phyloP scores from a whole-genome alignment of 1,140 invertebrate species.

The Lutraria rhynchaena region DNA sequence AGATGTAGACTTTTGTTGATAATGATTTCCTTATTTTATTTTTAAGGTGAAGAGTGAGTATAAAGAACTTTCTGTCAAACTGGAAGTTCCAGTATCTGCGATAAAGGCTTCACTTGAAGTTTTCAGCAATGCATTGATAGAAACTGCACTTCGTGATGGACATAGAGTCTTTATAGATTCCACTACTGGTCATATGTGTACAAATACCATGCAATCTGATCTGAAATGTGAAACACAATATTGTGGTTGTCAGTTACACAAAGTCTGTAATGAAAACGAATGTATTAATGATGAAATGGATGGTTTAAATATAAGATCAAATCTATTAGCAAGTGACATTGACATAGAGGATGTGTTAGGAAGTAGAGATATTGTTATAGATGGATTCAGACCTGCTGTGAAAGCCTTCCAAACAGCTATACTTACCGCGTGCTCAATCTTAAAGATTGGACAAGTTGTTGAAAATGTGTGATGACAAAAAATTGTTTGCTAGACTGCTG shows the following conservation, averaged over 20 bases:
- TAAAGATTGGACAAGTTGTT: slow-evolving; percentile 57
- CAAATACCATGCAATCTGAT: no score
- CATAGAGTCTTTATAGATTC: background rate
- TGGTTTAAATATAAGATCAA: no score
- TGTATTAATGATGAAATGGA: no score
- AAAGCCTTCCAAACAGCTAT: slow-evolving; percentile 45
- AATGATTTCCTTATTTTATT: no score
- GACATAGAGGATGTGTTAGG: background rate
- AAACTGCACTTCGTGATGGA: background rate
- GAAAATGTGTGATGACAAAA: slow-evolving; percentile 43
- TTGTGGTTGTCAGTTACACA: no score
- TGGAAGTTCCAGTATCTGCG: background rate
- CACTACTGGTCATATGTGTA: slow-evolving; percentile 8
- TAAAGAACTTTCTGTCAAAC: background rate
- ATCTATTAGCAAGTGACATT: no score
- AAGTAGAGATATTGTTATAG: slow-evolving; percentile 25
- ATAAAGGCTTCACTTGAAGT: background rate
- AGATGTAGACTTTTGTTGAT: no score
- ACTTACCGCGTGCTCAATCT: slow-evolving; percentile 43
- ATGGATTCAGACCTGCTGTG: slow-evolving; percentile 21
- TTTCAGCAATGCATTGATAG: background rate
- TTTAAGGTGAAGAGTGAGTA: slow-evolving; percentile 3
- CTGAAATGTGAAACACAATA: no score
- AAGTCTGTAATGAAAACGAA: no score
- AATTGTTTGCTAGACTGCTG: no score